Evolutionary conservation across 92 coral and sea anemone species (phyloP).

Genomic region (Paragorgia papillata): DNA sequence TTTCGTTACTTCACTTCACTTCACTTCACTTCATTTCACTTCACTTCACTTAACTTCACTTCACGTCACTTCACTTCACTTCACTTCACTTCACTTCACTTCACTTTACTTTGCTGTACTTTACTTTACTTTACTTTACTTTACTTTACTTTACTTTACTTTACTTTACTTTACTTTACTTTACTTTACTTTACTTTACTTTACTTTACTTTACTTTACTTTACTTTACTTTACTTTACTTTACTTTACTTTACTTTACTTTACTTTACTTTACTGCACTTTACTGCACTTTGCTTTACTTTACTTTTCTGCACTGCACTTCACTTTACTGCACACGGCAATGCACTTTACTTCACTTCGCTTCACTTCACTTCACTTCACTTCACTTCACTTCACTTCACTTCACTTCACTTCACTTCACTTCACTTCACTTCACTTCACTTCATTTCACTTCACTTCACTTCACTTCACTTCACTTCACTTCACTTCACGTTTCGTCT

Average conservation of each 20-base stretch:
- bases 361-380: too few species aligned
- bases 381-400: not conserved
- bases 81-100: conserved; percentile 9
- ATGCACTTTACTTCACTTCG: not conserved
- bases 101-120: not conserved
- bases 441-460: too few species aligned
- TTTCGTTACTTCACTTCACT: not conserved
- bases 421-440: too few species aligned
- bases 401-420: not conserved
- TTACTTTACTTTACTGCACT: too few species aligned
- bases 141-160: not conserved
- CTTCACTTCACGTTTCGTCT: too few species aligned
- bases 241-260: too few species aligned
- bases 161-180: not conserved
- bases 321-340: too few species aligned
- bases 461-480: too few species aligned
- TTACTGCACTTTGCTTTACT: too few species aligned
- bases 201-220: too few species aligned
- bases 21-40: conserved; percentile 8
- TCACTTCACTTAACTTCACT: conserved; percentile 8
- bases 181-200: too few species aligned
- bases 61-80: conserved; percentile 12
- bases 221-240: too few species aligned
- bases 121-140: not conserved
- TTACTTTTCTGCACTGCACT: not conserved